Evolutionary conservation across 2,797 vertebrate species (phyloP).

Genomic region (Leptoclinus maculatus): DNA sequence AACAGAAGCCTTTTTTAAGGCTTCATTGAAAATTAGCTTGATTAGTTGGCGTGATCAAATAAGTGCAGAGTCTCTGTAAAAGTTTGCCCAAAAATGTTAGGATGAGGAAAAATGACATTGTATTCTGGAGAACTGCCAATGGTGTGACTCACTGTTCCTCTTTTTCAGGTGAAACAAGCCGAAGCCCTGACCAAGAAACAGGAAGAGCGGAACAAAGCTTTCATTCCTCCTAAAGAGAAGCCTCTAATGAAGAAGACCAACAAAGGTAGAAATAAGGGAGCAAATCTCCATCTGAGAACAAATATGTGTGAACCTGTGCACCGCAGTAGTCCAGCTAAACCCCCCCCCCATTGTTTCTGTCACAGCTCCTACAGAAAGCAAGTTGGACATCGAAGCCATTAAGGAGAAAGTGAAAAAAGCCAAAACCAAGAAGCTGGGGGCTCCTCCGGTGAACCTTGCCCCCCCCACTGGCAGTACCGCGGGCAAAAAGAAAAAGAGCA

Average conservation of each 20-base stretch:
- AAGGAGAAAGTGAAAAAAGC: constrained; percentile 96
- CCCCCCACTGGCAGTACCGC: constrained; percentile 76
- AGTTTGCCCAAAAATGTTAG: rapidly evolving
- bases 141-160: constrained; percentile 21
- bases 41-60: no score
- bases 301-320: not conserved
- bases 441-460: constrained; percentile 85
- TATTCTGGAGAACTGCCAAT: not conserved
- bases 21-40: not conserved
- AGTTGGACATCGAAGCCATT: constrained; percentile 92
- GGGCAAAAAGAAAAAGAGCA: constrained; percentile 86
- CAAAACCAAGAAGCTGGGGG: constrained; percentile 94
- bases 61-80: not conserved
- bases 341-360: constrained; percentile 5
- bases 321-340: not conserved
- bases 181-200: constrained; percentile 90
- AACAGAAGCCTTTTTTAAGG: not conserved
- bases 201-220: constrained; percentile 94
- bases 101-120: not conserved
- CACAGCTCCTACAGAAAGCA: constrained; percentile 86
- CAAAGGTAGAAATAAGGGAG: constrained; percentile 83
- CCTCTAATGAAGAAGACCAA: constrained; percentile 82
- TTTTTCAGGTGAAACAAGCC: constrained; percentile 88
- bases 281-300: not conserved
- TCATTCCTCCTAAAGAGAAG: constrained; percentile 96